Percentiles rank a stretch among this genome's conserved stretches.
These are phyloP conservation scores for Parotocinclus haroldoi DNA, from an alignment of 2,797 vertebrate species.

Conservation along the genomic window DNA sequence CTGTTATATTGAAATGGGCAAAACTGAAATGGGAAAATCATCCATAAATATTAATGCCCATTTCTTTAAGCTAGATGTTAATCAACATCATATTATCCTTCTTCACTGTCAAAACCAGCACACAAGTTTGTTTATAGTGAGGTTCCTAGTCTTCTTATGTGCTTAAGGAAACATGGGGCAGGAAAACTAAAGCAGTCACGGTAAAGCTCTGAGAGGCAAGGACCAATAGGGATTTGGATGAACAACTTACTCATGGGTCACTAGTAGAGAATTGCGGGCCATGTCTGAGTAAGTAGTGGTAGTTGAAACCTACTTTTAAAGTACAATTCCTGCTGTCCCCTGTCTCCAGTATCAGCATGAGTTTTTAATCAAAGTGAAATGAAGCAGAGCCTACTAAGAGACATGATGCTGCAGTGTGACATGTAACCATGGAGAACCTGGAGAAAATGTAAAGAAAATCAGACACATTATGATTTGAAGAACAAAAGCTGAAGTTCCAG, in stretches of 20 bases:
- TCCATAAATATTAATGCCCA: not conserved
- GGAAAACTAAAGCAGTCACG: constrained; percentile 58
- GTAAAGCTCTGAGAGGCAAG: constrained; percentile 54
- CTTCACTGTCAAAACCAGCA: constrained; percentile 5
- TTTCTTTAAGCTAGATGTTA: no score
- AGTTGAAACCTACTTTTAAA: constrained; percentile 65
- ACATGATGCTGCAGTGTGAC: constrained; percentile 28
- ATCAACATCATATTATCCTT: constrained; percentile 12
- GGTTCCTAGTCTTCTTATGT: constrained; percentile 61
- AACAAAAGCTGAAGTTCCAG: not conserved
- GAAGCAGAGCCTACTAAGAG: constrained; percentile 48
- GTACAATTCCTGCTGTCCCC: constrained; percentile 61
- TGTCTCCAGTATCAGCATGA: constrained; percentile 75
- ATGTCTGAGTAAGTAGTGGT: constrained; percentile 60
- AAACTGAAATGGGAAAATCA: not conserved
- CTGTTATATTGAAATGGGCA: no score
- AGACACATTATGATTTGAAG: not conserved
- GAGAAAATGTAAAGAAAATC: not conserved
- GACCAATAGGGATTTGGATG: constrained; percentile 72
- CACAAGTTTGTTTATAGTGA: constrained; percentile 8
- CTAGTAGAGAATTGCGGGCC: constrained; percentile 66
- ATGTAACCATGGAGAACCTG: not conserved
- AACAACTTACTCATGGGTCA: constrained; percentile 74
- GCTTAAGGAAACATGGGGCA: constrained; percentile 49
- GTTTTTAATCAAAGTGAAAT: constrained; percentile 76